A percentile compares a stretch with the other conserved stretches of the same genome.
Conservation (phyloP, 2,113 vertebrate species). For the Hydrolagus affinis region DNA sequence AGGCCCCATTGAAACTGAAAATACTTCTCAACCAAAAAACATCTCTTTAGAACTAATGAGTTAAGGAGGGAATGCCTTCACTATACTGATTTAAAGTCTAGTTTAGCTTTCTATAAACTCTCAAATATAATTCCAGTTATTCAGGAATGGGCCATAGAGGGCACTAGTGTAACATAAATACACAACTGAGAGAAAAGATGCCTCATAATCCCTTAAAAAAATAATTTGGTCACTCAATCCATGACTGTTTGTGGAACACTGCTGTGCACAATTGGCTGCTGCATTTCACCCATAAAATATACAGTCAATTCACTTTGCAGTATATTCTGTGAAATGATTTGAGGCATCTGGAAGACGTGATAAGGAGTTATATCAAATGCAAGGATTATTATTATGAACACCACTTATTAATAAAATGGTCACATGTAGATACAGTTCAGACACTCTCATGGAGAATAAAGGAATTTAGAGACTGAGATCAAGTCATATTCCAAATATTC, state of each 20-base stretch:
- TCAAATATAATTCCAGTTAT: background rate
- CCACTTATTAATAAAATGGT: background rate
- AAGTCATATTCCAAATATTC: background rate
- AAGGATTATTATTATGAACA: too few relatives aligned
- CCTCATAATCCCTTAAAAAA: too few relatives aligned
- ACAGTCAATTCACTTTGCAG: background rate
- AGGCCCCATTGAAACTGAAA: constrained; percentile 48
- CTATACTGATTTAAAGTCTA: background rate
- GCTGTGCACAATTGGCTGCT: too few relatives aligned
- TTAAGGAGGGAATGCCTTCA: background rate
- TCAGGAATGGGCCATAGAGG: constrained; percentile 53
- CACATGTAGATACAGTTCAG: background rate
- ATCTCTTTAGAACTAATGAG: constrained; percentile 35
- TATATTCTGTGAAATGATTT: too few relatives aligned
- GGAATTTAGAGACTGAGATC: background rate
- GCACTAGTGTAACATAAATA: constrained; percentile 57
- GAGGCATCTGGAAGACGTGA: too few relatives aligned
- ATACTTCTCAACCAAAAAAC: constrained; percentile 39
- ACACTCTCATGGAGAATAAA: background rate
- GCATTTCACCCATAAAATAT: background rate
- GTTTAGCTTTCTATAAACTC: background rate
- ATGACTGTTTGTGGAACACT: too few relatives aligned
- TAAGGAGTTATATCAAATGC: too few relatives aligned
- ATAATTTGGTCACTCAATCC: too few relatives aligned
- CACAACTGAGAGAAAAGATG: background rate